These are phyloP conservation scores for Trichoplusia ni DNA, from an alignment of 1,140 invertebrate genomes.

Conservation along the genomic window DNA sequence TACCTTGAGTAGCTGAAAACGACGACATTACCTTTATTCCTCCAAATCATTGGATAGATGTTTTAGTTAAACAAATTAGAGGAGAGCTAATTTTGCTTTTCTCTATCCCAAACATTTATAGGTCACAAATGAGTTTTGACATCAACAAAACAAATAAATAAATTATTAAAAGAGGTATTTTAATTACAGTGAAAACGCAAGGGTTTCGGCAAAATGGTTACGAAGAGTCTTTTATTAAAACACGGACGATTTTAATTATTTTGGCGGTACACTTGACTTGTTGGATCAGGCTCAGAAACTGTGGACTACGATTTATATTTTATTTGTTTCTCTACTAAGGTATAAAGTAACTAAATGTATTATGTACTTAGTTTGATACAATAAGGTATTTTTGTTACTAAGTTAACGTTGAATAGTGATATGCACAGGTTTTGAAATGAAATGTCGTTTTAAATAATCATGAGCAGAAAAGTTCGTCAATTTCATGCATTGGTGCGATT, in stretches of 20 bases:
- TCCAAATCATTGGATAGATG: too few relatives aligned
- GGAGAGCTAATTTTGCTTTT: neutral
- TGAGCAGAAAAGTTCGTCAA: too few relatives aligned
- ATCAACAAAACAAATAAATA: conserved; percentile 9
- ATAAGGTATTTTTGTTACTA: neutral
- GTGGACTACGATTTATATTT: neutral
- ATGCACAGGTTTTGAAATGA: too few relatives aligned
- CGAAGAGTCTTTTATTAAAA: conserved; percentile 20
- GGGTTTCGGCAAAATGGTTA: conserved; percentile 5
- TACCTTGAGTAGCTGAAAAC: too few relatives aligned
- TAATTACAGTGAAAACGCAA: conserved; percentile 9
- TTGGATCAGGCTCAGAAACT: neutral
- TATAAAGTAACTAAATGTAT: neutral
- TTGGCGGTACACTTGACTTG: neutral
- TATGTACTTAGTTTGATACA: neutral
- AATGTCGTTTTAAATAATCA: too few relatives aligned
- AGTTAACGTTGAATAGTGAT: too few relatives aligned
- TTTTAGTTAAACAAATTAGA: too few relatives aligned
- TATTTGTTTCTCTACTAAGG: neutral
- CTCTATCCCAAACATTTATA: too few relatives aligned
- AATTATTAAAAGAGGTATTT: conserved; percentile 3
- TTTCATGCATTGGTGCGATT: too few relatives aligned
- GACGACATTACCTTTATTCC: too few relatives aligned
- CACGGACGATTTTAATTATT: conserved; percentile 25
- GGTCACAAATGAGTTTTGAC: too few relatives aligned